Evolutionary conservation across 2,113 vertebrate species (phyloP).

Genomic region (Urocolius indicus): DNA sequence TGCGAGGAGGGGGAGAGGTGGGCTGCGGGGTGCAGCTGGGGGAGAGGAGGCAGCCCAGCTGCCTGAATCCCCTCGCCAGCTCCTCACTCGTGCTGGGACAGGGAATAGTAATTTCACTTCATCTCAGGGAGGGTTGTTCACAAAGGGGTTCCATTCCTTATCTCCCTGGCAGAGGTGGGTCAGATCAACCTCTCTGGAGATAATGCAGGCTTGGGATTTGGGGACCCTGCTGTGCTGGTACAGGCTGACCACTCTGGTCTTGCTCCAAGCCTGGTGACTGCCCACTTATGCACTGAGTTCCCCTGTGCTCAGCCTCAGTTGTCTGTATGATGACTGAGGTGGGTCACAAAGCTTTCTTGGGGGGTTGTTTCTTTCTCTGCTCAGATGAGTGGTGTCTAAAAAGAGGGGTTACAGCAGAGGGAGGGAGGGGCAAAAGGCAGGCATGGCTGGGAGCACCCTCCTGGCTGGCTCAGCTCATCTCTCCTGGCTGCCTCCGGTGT

Average conservation of each 20-base stretch:
- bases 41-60: neutral
- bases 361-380: neutral
- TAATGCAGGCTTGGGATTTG: neutral
- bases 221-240: accelerated
- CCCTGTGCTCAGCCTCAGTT: neutral
- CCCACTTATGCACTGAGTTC: neutral
- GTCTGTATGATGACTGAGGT: neutral
- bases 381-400: neutral
- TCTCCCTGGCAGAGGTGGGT: neutral
- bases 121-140: accelerated
- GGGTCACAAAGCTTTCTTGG: neutral
- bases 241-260: neutral
- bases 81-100: accelerated
- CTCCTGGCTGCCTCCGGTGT: neutral
- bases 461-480: neutral
- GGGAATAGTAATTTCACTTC: neutral
- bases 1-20: neutral
- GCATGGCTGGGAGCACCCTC: neutral
- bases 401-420: neutral
- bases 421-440: neutral
- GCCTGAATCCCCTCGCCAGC: neutral
- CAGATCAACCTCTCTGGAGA: neutral
- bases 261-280: neutral
- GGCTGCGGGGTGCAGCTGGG: neutral
- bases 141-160: neutral